Percentiles rank a stretch among this genome's conserved stretches.
phyloP scores from a whole-genome alignment of 2,797 vertebrate species.

The Parambassis ranga region DNA sequence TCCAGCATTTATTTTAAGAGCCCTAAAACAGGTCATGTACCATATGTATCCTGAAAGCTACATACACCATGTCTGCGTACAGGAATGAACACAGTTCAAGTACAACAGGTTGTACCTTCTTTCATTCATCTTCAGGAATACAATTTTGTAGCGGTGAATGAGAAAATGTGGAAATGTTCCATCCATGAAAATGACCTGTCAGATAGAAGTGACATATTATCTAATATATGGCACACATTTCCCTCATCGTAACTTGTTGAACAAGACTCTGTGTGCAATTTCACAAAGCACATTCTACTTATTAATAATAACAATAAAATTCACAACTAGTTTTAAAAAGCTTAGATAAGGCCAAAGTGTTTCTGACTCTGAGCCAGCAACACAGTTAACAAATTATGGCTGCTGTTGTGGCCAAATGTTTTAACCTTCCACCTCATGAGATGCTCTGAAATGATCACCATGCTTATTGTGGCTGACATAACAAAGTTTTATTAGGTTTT shows the following conservation, averaged over 20 bases:
- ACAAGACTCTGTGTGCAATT: too few relatives aligned
- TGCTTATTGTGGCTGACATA: not conserved
- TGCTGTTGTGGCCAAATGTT: conserved; percentile 1
- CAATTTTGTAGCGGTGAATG: not conserved
- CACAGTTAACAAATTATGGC: conserved; percentile 5
- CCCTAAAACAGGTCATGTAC: too few relatives aligned
- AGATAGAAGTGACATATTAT: conserved; percentile 7
- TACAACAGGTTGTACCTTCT: not conserved
- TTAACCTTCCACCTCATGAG: conserved; percentile 10
- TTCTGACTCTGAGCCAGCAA: conserved; percentile 18
- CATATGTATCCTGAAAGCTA: too few relatives aligned
- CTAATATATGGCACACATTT: not conserved
- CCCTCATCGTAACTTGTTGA: too few relatives aligned
- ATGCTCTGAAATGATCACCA: not conserved
- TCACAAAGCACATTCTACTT: not conserved
- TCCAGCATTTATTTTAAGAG: too few relatives aligned
- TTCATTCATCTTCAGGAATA: not conserved
- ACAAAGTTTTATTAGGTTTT: not conserved
- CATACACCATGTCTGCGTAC: not conserved
- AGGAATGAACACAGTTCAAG: not conserved
- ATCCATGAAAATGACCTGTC: not conserved
- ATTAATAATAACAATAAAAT: too few relatives aligned
- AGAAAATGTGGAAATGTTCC: not conserved
- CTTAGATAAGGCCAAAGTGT: conserved; percentile 12
- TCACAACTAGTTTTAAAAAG: not conserved